A percentile compares a stretch with the other conserved stretches of the same genome.
phyloP scores from a whole-genome alignment of 2,888 invertebrate species.

The Heliconius aoede region DNA sequence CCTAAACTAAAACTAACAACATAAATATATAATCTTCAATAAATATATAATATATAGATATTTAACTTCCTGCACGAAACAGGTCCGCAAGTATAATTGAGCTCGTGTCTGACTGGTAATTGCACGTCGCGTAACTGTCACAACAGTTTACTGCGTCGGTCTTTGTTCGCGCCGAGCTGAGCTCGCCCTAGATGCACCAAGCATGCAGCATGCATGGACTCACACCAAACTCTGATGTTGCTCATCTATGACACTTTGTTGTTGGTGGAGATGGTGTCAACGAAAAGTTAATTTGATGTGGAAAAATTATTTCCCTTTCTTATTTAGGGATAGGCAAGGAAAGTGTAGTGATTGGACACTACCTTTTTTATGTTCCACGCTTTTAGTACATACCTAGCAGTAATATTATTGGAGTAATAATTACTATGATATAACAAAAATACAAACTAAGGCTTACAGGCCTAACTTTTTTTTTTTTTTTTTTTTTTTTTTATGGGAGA shows the following conservation, averaged over 20 bases:
- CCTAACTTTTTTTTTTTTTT: too few relatives aligned
- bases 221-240: slow-evolving; percentile 17
- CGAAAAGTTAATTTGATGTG: neutral
- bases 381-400: too few relatives aligned
- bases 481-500: too few relatives aligned
- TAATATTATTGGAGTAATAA: too few relatives aligned
- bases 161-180: slow-evolving; percentile 33
- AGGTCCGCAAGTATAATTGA: slow-evolving; percentile 23
- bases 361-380: neutral
- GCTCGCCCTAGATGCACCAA: slow-evolving; percentile 32
- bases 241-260: slow-evolving; percentile 19
- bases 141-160: slow-evolving; percentile 47
- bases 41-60: neutral
- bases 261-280: neutral
- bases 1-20: neutral
- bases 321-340: neutral
- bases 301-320: neutral
- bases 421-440: too few relatives aligned
- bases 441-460: too few relatives aligned
- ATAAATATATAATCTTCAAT: neutral
- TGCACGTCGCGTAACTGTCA: slow-evolving; percentile 47
- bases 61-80: neutral
- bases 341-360: neutral
- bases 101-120: slow-evolving; percentile 43
- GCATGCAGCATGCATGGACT: slow-evolving; percentile 13